Evolutionary conservation across 2,888 invertebrate genomes (phyloP).

Genomic region (Melieria picta): DNA sequence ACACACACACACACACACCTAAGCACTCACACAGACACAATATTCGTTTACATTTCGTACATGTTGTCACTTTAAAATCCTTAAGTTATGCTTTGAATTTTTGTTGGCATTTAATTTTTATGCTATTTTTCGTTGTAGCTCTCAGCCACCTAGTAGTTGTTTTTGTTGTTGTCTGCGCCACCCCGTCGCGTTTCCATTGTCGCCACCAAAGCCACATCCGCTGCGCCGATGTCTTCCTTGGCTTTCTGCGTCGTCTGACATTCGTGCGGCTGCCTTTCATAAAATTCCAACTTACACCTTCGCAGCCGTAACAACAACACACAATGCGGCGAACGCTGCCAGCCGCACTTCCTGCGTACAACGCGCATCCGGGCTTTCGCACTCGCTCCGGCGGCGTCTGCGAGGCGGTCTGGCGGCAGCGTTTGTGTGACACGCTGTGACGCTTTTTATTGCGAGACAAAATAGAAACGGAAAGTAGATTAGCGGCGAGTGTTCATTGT

Average conservation of each 20-base stretch:
- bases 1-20: background rate
- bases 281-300: too few species aligned
- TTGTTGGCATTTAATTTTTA: slow-evolving; percentile 14
- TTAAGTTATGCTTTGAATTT: slow-evolving; percentile 35
- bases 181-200: too few species aligned
- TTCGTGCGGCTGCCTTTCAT: too few species aligned
- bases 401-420: background rate
- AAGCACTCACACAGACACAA: background rate
- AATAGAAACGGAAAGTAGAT: slow-evolving; percentile 40
- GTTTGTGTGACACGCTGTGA: background rate
- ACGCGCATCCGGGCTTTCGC: background rate
- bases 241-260: too few species aligned
- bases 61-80: slow-evolving; percentile 25
- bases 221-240: too few species aligned
- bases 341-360: slow-evolving; percentile 7
- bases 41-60: too few species aligned
- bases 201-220: too few species aligned
- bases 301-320: background rate
- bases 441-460: slow-evolving; percentile 19
- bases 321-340: background rate
- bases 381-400: background rate
- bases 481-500: slow-evolving; percentile 7
- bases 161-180: too few species aligned
- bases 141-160: too few species aligned
- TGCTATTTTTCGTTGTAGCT: background rate